These are phyloP conservation scores for Trichoplusia ni DNA, from an alignment of 1,140 invertebrate genomes.

Conservation along the genomic window DNA sequence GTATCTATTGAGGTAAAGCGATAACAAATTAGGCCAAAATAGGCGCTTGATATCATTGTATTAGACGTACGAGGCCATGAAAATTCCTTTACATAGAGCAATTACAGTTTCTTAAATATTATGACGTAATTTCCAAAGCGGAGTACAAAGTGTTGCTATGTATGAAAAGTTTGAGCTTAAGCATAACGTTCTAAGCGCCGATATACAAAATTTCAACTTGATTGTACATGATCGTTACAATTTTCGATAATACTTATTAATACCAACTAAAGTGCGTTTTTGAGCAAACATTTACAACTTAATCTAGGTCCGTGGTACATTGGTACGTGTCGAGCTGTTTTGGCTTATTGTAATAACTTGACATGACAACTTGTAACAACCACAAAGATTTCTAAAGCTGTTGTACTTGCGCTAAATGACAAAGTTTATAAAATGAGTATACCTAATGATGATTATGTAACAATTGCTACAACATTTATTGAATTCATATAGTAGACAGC, in stretches of 20 bases:
- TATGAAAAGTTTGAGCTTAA: neutral
- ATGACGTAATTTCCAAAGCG: too few relatives aligned
- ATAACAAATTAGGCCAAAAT: neutral
- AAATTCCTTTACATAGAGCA: too few relatives aligned
- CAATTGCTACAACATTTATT: neutral
- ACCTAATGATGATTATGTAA: too few relatives aligned
- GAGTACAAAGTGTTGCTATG: too few relatives aligned
- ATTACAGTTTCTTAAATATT: too few relatives aligned
- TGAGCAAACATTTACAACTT: slow-evolving; percentile 30
- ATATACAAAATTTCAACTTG: neutral
- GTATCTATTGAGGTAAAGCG: too few relatives aligned
- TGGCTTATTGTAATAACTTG: neutral
- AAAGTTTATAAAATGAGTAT: neutral
- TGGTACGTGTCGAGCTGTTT: neutral
- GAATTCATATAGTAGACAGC: neutral
- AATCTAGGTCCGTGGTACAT: neutral
- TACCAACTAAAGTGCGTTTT: slow-evolving; percentile 2
- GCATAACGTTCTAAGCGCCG: neutral
- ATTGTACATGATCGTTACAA: neutral
- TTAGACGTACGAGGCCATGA: too few relatives aligned
- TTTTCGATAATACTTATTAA: slow-evolving; percentile 4
- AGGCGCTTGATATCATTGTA: too few relatives aligned
- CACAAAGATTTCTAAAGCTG: neutral
- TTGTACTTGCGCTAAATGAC: neutral
- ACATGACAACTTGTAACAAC: neutral